Percentiles rank a stretch among this genome's conserved stretches.
These are phyloP conservation scores for Brachypterus glaber DNA, from an alignment of 2,888 invertebrate genomes.

Conservation along the genomic window DNA sequence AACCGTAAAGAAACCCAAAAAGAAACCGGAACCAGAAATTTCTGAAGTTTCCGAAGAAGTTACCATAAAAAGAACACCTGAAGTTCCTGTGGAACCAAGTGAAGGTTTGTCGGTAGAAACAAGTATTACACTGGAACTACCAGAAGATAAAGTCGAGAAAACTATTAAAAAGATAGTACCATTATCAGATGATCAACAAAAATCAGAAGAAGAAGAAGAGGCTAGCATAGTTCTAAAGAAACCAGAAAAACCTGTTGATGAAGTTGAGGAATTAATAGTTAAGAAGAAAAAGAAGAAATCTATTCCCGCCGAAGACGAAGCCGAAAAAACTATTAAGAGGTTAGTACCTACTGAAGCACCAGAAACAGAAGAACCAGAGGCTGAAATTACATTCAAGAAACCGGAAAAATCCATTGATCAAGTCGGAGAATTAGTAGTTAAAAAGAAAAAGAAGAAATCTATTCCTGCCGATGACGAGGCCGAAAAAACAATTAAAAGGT, in stretches of 20 bases:
- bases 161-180: no score
- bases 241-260: neutral
- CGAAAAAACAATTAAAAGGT: conserved; percentile 38
- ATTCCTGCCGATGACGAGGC: conserved; percentile 27
- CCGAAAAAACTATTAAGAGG: conserved; percentile 3
- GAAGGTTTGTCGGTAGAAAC: no score
- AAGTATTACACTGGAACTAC: no score
- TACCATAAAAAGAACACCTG: conserved; percentile 30
- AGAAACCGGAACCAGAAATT: conserved; percentile 14
- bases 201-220: no score
- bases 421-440: conserved; percentile 25
- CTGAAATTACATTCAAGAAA: neutral
- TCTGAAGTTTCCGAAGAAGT: conserved; percentile 29
- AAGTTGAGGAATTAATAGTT: neutral
- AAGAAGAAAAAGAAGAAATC: conserved; percentile 14
- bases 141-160: no score
- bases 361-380: conserved; percentile 12
- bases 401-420: conserved; percentile 4
- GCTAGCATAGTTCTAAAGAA: neutral
- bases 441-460: conserved; percentile 20
- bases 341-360: conserved; percentile 19
- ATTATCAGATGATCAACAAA: no score
- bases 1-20: conserved; percentile 33
- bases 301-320: conserved; percentile 12
- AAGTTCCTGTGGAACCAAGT: conserved; percentile 23